Evolutionary conservation across 2,113 vertebrate species (phyloP), one percentile per base, ranked within the genome.

Genomic region (Turdus rufiventris): DNA sequence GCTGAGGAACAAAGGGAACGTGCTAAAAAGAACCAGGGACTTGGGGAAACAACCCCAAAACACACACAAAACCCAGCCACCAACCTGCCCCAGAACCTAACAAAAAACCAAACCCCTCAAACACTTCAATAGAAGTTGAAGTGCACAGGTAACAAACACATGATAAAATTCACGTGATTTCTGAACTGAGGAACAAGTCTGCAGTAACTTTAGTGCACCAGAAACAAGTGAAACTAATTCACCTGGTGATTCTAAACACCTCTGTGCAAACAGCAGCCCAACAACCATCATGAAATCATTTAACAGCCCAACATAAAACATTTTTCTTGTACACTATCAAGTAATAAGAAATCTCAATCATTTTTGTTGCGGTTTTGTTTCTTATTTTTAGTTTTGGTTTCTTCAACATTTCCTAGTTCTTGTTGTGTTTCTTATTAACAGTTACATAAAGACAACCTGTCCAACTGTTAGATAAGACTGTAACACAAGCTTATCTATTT

Each of bases 1-100:
- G 98, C 98, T 98, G 45, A 53, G 90, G 45, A 77, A 78, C 42
- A 91, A 80, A 75, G 11, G 45, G 16, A 73, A 84, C 5, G 26
- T 10, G 24, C 53, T n/a, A 14, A 48, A 10, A 67, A 1, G 1
- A 48, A 63, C 14, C 36, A 50, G 6, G 20, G 31, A 47, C 5
- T 50, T 57, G 4, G 26, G 12, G 34, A 1, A 7, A 36, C 38
- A 50, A 48, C 7, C 13, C 31, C 21, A 28, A 47, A 5, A 21
- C 12, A n/a, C 12, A 40, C 18, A 48, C 24, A n/a, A 25, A 67
- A 12, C 1, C 3, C 56, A 38, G 28, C 2, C 29, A 72, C 3
- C 43, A 26, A 38, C 20, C 15, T 12, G 45, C 18, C 23, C 28
- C n/a, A 56, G 13, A 29, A n/a, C 7, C 29, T 17, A 38, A 38